Evolutionary conservation across 2,113 vertebrate species (phyloP), one percentile per base, ranked within the genome.

Genomic region (Silurus asotus): DNA sequence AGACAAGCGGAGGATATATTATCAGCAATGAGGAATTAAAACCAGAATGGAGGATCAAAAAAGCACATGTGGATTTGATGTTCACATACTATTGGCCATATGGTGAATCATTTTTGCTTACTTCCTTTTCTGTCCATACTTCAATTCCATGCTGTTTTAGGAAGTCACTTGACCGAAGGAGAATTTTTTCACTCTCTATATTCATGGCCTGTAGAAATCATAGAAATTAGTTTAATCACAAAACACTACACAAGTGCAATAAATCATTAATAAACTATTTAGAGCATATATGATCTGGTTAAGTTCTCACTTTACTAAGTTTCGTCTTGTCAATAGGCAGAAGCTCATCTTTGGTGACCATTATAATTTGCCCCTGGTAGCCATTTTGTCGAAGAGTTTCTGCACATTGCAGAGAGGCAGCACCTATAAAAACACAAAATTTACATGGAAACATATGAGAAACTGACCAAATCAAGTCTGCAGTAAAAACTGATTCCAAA

Each of bases 311-410:
- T 95, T 98, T 97, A 90, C 94, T 98, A 61, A 98, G 92, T 86
- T 96, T 96, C 84, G 96, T 87, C 74, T 94, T 96, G 94, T 97
- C 96, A 6, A 95, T 96, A 0, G 97, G 96, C 6, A 93, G 90
- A 0, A 96, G 87, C 0, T 83, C 91, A 86, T 97, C 96, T 25
- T 87, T 96, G 86, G 96, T 97, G 83, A 94, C 91, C 86, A 97
- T 92, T 90, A 97, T 79, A 88, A 97, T 95, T 88, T 94, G 93
- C 85, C 97, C 96, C 0, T 89, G 92, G 83, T 96, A 97, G 48
- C 92, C 91, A 87, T 96, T 96, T 87, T 97, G 97, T 3, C 97
- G 94, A 79, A 98, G 95, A 0, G 93, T 97, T 90, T 98, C 97
- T 20, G 97, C 96, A 62, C 97, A 97, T 13, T 94, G 91, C 90